A percentile compares a stretch with the other conserved stretches of the same genome.
Evolutionary conservation across 2,797 vertebrate species (phyloP).

Genomic region (Coilia nasus): DNA sequence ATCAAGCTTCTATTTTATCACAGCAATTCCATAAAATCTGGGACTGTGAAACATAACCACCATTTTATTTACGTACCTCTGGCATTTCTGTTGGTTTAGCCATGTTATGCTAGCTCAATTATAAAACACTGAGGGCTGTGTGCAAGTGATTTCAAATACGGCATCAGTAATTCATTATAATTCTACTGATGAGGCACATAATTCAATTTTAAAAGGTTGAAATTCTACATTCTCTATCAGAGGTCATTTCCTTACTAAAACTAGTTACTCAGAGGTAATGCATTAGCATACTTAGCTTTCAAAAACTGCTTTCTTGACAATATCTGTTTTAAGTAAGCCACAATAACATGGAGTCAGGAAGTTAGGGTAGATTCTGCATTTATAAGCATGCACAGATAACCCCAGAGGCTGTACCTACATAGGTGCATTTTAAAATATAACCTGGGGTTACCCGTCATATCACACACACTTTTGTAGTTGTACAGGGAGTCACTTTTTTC

Average conservation of each 20-base stretch:
- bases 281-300: conserved; percentile 41
- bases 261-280: conserved; percentile 53
- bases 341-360: conserved; percentile 71
- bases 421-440: conserved; percentile 71
- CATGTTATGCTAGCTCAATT: background rate
- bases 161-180: background rate
- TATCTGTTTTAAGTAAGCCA: conserved; percentile 73
- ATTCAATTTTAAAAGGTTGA: conserved; percentile 8
- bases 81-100: conserved; percentile 50
- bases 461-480: conserved; percentile 57
- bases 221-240: background rate
- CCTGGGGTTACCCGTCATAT: conserved; percentile 72
- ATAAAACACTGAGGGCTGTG: background rate
- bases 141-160: conserved; percentile 18
- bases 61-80: conserved; percentile 88
- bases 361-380: conserved; percentile 77
- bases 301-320: conserved; percentile 71
- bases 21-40: conserved; percentile 85
- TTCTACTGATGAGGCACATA: conserved; percentile 43
- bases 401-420: conserved; percentile 64
- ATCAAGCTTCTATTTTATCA: conserved; percentile 91
- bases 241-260: conserved; percentile 40
- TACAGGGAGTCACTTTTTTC: conserved; percentile 55
- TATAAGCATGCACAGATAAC: conserved; percentile 72
- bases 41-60: conserved; percentile 81